Conservation (phyloP, 2,888 invertebrate genomes). For the Balanococcus diminutus region DNA sequence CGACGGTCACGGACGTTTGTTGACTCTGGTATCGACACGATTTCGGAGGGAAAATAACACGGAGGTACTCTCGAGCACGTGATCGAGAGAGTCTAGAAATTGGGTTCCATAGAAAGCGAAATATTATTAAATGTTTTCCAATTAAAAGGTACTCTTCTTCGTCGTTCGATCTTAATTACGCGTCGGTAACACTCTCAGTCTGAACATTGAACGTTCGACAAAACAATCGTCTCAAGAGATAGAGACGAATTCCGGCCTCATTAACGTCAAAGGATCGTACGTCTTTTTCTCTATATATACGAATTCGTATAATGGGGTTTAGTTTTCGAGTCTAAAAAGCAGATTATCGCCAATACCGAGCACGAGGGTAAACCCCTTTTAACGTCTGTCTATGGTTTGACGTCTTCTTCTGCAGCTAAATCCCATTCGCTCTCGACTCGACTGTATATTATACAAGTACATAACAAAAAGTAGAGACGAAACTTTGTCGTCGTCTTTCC, state of each 20-base stretch:
- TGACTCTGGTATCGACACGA: neutral
- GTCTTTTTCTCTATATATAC: neutral
- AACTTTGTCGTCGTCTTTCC: neutral
- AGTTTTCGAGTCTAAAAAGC: neutral
- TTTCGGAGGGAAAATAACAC: neutral
- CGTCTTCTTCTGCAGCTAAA: neutral
- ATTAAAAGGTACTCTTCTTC: conserved; percentile 2
- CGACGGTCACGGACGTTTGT: conserved; percentile 20
- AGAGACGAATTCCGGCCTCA: conserved; percentile 16
- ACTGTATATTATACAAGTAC: neutral
- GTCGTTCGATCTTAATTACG: conserved; percentile 18
- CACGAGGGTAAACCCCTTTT: neutral
- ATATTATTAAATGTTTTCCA: conserved; percentile 29
- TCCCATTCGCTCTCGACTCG: neutral
- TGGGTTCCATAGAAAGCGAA: neutral
- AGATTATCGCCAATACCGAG: neutral
- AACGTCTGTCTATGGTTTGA: neutral
- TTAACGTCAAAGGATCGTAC: conserved; percentile 26
- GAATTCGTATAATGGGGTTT: conserved; percentile 5
- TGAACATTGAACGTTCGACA: neutral
- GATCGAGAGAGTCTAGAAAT: neutral
- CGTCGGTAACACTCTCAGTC: neutral
- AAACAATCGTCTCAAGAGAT: conserved; percentile 22
- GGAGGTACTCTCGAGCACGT: neutral
- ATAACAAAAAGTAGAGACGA: neutral